Evolutionary conservation across 2,888 invertebrate genomes (phyloP).

Genomic region (Phanerotoma sp.): DNA sequence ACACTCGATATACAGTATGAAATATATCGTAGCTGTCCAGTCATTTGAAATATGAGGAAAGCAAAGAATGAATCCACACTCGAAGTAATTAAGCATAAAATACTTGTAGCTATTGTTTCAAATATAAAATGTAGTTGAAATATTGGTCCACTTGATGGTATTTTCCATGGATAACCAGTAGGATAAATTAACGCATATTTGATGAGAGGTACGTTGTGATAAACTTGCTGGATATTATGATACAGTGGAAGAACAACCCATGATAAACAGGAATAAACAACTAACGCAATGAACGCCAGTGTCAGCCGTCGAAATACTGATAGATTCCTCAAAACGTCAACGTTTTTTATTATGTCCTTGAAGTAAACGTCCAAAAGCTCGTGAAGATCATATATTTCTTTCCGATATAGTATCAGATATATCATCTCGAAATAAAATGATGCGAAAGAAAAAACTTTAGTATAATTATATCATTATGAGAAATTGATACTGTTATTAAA

Average conservation of each 20-base stretch:
- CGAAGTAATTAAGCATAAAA: conserved; percentile 24
- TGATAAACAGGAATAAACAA: background rate
- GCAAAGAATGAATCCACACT: conserved; percentile 40
- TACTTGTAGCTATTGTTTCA: conserved; percentile 22
- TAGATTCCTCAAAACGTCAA: background rate
- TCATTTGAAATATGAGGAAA: conserved; percentile 38
- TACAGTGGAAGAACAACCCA: conserved; percentile 26
- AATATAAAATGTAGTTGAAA: conserved; percentile 34
- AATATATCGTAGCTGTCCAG: conserved; percentile 36
- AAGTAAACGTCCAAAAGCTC: conserved; percentile 10
- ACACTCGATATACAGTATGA: conserved; percentile 25
- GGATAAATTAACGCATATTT: conserved; percentile 31
- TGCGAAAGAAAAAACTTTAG: too few relatives aligned
- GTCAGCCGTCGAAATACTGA: background rate
- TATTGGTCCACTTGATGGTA: conserved; percentile 21
- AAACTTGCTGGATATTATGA: conserved; percentile 18
- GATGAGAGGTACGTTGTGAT: conserved; percentile 12
- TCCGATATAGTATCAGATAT: too few relatives aligned
- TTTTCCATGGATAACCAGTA: conserved; percentile 33
- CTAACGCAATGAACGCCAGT: background rate
- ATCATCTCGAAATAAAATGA: too few relatives aligned
- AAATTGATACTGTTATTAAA: too few relatives aligned
- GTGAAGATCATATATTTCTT: conserved; percentile 7
- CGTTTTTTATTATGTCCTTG: background rate
- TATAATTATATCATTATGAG: too few relatives aligned